Base-by-base conservation (phyloP, 2,797 vertebrate species). In the Acanthurus lineatus region DNA sequence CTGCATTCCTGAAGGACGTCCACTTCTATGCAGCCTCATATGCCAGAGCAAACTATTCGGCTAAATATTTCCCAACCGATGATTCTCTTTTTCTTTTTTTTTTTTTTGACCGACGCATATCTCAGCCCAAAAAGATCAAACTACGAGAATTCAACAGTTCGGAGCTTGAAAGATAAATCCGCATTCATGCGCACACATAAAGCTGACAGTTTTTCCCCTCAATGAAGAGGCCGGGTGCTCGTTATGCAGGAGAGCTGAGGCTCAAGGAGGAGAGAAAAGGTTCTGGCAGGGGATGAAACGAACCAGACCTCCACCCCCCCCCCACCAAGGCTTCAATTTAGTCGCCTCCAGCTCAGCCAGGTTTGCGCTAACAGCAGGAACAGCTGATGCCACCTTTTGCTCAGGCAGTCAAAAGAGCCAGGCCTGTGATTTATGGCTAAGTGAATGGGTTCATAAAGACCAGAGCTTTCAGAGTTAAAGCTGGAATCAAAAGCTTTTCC, bases 231-330 rank as follows among this genome's bases (percentile, higher is more conserved):
- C 60, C 1, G 49, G 71, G 53, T 82, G 66, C 83, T 87, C 53
- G 35, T 86, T 82, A 79, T 80, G 71, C 42, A 48, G 76, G 78
- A 59, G 57, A 66, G 80, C 79, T 40, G 67, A 66, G 78, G 75
- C 78, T 75, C 51, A 72, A 82, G 56, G 70, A 83, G 35, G 20
- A 76, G 60, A 77, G 72, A 67, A 79, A 75, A 69, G 80, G 63
- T 57, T 82, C 80, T 91, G 90, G 87, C 87, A 78, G 66, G 20
- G 45, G 76, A 91, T 92, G 78, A 93, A 92, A 86, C 61, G 63
- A 40, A 8, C 40, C 40, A 40, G 10, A 32, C 25, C n/a, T n/a
- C n/a, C 47, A 44, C 48, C 22, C 49, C 15, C 57, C 77, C 74
- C 70, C 54, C 77, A 69, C 70, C n/a, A 19, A 80, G 75, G 82